Evolutionary conservation across 1,140 invertebrate genomes (phyloP), one percentile per base, ranked within the genome.

Genomic region (Bombus ignitus): DNA sequence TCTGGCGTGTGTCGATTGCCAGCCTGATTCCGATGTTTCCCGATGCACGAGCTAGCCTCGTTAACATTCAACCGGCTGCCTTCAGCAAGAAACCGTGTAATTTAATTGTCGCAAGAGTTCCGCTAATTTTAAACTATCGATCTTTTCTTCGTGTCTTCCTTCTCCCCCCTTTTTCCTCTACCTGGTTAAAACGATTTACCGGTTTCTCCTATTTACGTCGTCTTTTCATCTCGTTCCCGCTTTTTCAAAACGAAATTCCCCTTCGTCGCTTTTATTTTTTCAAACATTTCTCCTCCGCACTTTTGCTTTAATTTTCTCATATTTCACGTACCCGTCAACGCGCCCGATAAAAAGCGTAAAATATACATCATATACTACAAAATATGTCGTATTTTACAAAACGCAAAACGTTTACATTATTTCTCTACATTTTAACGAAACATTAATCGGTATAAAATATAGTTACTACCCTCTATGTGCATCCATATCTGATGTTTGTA

Each of bases 1-100:
- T 66, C 44, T 25, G 39, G 62, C 62, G 62, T 35, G 77, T 35
- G 76, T 42, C 76, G 76, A 78, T 78, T 78, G 59, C 76, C 15
- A 70, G 22, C 18, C n/a, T 25, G 44, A 44, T 28, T 68, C 62
- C 62, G 39, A 68, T 62, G 75, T n/a, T 62, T n/a, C 9, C 1
- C 57, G 35, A 59, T 39, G 25, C 75, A 44, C 25, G 37, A 74
- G 71, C 71, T 9, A n/a, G 28, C 18, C 72, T 76, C 18, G 74
- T 76, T 76, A 59, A 37, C 74, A 37, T 59, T 37, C 74, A 13
- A 53, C 72, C 13, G 13, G 37, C 28, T 12, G 28, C 13, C 35
- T 12, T 62, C 25, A 77, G 28, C 37, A 42, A 62, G 53, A 18
- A 39, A 77, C 32, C 35, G 35, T 18, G 25, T 59, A 15, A 65